phyloP scores from a whole-genome alignment of 92 coral and sea anemone genomes.

The Palythoa grandiflora region DNA sequence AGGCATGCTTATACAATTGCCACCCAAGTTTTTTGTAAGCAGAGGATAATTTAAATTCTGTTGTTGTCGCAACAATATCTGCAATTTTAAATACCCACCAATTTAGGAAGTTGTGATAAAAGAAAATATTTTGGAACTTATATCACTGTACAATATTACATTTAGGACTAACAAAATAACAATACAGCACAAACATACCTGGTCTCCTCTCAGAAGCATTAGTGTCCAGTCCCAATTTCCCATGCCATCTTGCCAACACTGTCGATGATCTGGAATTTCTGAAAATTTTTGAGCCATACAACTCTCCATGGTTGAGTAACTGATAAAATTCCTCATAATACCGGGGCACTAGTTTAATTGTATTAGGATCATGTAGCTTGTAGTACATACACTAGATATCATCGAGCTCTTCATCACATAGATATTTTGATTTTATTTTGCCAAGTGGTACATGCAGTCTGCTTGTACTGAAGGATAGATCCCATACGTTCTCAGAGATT shows the following conservation, averaged over 20 bases:
- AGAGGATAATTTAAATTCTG: too few species aligned
- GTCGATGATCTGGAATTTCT: constrained; percentile 40
- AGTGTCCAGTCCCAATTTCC: constrained; percentile 40
- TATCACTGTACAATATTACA: not conserved
- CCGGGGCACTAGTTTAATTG: constrained; percentile 26
- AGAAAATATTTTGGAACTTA: too few species aligned
- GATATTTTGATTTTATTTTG: constrained; percentile 27
- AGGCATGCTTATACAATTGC: not conserved
- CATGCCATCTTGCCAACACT: constrained; percentile 51
- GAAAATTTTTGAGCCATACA: constrained; percentile 47
- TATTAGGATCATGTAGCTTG: constrained; percentile 27
- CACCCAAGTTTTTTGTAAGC: not conserved
- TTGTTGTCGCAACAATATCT: not conserved
- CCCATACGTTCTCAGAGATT: constrained; percentile 17
- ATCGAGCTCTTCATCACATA: constrained; percentile 43
- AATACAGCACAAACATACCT: constrained; percentile 9
- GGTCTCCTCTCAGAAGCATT: constrained; percentile 32
- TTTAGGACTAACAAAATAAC: not conserved
- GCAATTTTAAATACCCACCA: not conserved
- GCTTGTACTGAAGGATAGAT: constrained; percentile 19
- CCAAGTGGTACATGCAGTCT: constrained; percentile 25
- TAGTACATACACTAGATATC: constrained; percentile 33
- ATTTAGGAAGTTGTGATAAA: too few species aligned
- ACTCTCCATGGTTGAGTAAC: constrained; percentile 35
- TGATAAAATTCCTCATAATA: constrained; percentile 50